These are phyloP conservation scores for Ifrita kowaldi DNA, from an alignment of 2,113 vertebrate species.

Conservation along the genomic window DNA sequence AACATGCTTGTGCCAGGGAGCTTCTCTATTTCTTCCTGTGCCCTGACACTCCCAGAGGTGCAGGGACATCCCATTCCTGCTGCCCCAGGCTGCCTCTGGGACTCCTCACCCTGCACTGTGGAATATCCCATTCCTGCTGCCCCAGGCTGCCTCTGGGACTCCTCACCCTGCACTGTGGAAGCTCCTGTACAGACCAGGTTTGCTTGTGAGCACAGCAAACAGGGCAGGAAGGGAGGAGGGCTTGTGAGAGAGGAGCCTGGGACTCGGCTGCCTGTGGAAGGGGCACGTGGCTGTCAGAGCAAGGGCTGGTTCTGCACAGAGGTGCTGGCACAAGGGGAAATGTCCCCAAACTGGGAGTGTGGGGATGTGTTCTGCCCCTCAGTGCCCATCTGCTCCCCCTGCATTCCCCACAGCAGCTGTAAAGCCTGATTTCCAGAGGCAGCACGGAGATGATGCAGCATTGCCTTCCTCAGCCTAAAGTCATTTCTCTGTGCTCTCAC, in stretches of 20 bases:
- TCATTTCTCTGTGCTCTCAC: background rate
- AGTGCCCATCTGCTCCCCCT: background rate
- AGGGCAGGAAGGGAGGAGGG: background rate
- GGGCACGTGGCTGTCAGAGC: background rate
- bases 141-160: background rate
- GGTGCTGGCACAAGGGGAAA: background rate
- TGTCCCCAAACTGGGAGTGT: background rate
- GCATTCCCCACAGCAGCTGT: rapidly evolving
- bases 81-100: background rate
- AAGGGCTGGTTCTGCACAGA: background rate
- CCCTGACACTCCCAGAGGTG: rapidly evolving
- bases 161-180: background rate
- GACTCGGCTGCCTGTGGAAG: background rate
- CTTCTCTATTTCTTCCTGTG: background rate
- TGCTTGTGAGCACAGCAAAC: background rate
- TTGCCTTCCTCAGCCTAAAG: background rate
- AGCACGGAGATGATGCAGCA: background rate
- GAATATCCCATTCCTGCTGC: background rate
- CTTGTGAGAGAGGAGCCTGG: background rate
- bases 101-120: background rate
- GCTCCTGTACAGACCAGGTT: rapidly evolving
- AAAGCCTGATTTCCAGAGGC: background rate
- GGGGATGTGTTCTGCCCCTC: no score
- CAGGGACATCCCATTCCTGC: background rate
- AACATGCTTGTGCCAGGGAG: rapidly evolving